These are phyloP conservation scores for Porites rus DNA, from an alignment of 92 coral and sea anemone genomes.

Conservation along the genomic window DNA sequence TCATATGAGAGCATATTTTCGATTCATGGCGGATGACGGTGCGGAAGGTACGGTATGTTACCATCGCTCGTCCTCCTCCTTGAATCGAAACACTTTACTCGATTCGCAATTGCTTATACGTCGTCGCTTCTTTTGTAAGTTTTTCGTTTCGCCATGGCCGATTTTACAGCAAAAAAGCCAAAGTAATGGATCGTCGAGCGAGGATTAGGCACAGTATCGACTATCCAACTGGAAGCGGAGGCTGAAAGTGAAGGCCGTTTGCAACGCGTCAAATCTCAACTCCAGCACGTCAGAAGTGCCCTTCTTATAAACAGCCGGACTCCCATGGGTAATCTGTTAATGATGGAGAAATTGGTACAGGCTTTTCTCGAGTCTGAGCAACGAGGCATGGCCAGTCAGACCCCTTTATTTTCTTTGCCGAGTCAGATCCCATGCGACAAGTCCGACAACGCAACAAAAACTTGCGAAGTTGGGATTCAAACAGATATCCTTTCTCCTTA, in stretches of 20 bases:
- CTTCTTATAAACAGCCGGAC: too few relatives aligned
- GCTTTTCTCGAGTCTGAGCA: too few relatives aligned
- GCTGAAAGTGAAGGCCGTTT: conserved; percentile 39
- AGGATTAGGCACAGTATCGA: conserved; percentile 14
- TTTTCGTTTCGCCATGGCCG: conserved; percentile 19
- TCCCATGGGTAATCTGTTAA: too few relatives aligned
- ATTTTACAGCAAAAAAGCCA: conserved; percentile 50
- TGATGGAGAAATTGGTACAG: too few relatives aligned
- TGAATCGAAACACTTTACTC: not conserved
- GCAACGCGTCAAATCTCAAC: conserved; percentile 17
- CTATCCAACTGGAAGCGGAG: conserved; percentile 23
- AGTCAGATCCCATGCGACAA: too few relatives aligned
- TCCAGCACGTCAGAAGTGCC: conserved; percentile 21
- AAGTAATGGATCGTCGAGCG: not conserved
- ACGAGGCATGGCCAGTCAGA: too few relatives aligned
- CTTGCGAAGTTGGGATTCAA: too few relatives aligned
- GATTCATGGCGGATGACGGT: not conserved
- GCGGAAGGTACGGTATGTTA: not conserved
- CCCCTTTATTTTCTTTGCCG: too few relatives aligned
- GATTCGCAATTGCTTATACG: not conserved
- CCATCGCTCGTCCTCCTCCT: not conserved
- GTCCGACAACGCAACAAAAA: too few relatives aligned
- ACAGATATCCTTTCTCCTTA: too few relatives aligned
- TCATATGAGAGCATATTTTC: too few relatives aligned
- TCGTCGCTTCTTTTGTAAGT: not conserved